A percentile compares a stretch with the other conserved stretches of the same genome.
phyloP scores from a whole-genome alignment of 2,888 invertebrate species.

The Melikaiella ostensackeni region DNA sequence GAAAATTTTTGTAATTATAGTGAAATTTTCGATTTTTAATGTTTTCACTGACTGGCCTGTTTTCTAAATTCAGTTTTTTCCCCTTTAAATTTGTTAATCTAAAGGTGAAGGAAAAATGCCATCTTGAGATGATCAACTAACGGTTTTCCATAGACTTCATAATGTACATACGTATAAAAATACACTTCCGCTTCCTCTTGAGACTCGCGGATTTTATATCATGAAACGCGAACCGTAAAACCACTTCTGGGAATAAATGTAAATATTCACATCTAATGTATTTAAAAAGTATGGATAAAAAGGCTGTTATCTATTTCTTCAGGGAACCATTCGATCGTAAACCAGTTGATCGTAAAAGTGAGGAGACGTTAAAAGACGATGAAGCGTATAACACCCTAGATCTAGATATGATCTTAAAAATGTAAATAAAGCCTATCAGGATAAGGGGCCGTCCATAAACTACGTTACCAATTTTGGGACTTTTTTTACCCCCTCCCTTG shows the following conservation, averaged over 20 bases:
- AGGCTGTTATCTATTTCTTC: slow-evolving; percentile 15
- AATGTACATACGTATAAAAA: neutral
- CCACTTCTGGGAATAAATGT: neutral
- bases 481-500: no score
- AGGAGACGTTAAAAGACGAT: no score
- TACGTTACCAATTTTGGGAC: no score
- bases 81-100: neutral
- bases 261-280: slow-evolving; percentile 21
- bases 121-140: neutral
- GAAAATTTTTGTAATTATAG: no score
- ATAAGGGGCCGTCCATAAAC: no score
- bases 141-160: neutral
- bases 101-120: neutral
- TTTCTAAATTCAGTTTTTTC: no score
- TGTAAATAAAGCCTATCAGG: no score
- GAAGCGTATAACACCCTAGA: neutral
- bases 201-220: slow-evolving; percentile 9
- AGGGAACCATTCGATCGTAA: slow-evolving; percentile 5
- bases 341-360: no score
- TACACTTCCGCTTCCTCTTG: neutral
- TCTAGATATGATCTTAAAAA: neutral
- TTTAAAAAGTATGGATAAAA: slow-evolving; percentile 15
- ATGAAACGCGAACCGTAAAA: slow-evolving; percentile 14
- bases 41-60: no score
- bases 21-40: no score